phyloP scores from a whole-genome alignment of 2,113 vertebrate genomes.

The Peromyscus maniculatus region DNA sequence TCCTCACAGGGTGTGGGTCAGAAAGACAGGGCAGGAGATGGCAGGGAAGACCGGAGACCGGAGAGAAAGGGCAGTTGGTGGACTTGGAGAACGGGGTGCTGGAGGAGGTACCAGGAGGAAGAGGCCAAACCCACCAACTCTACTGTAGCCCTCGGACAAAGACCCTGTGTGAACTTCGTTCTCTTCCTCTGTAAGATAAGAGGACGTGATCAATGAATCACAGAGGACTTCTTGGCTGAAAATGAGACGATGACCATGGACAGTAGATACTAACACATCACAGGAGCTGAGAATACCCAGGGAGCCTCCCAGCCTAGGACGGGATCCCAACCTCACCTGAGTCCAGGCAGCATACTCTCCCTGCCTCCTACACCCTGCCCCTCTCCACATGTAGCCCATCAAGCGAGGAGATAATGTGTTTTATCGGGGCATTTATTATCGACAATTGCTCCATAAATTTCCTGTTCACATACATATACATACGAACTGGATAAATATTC shows the following conservation, averaged over 20 bases:
- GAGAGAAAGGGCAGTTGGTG: background rate
- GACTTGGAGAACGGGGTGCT: background rate
- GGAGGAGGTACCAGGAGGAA: accelerated
- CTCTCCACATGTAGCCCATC: conserved; percentile 66
- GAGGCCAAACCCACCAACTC: background rate
- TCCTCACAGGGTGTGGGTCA: background rate
- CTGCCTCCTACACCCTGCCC: accelerated
- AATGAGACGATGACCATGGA: accelerated
- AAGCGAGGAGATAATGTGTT: conserved; percentile 79
- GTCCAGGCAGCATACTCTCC: background rate
- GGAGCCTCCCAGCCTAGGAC: accelerated
- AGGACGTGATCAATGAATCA: background rate
- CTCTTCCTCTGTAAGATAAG: background rate
- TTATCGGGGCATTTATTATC: conserved; percentile 82
- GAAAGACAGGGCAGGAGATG: background rate
- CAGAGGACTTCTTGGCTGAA: accelerated
- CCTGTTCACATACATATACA: conserved; percentile 75
- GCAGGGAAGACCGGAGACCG: background rate
- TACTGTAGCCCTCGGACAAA: accelerated
- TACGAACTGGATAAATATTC: conserved; percentile 74
- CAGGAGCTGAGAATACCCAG: background rate
- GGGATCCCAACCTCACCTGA: accelerated
- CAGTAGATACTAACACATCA: accelerated
- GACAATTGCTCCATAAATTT: conserved; percentile 79
- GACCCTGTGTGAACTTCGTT: background rate